Evolutionary conservation across 2,888 invertebrate genomes (phyloP).

Genomic region (Diploptera punctata): DNA sequence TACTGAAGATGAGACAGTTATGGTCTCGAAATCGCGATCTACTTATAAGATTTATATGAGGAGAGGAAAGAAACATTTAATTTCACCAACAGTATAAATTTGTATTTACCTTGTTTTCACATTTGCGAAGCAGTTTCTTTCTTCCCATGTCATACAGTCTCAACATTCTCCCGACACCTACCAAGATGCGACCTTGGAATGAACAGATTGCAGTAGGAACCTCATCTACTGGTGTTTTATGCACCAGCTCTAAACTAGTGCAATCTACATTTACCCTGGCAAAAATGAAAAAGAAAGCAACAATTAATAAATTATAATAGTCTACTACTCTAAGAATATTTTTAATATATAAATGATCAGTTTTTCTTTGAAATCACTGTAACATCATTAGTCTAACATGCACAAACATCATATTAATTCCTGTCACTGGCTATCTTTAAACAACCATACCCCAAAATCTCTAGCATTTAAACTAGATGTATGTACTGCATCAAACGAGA

Average conservation of each 20-base stretch:
- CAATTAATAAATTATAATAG: no score
- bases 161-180: constrained; percentile 91
- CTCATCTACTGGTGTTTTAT: constrained; percentile 93
- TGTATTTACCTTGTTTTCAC: constrained; percentile 83
- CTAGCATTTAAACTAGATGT: no score
- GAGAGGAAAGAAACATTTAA: no score
- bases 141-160: constrained; percentile 96
- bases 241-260: constrained; percentile 87
- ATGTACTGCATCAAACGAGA: no score
- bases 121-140: constrained; percentile 94
- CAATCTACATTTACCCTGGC: constrained; percentile 72
- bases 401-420: constrained; percentile 11
- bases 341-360: neutral
- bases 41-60: no score
- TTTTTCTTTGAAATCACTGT: neutral
- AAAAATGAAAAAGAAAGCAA: no score
- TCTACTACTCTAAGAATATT: no score
- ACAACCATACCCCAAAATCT: no score
- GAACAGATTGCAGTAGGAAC: constrained; percentile 88
- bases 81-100: no score
- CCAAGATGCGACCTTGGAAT: constrained; percentile 90
- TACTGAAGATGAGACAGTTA: no score
- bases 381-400: constrained; percentile 1
- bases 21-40: no score
- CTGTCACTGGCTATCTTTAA: no score